These are phyloP conservation scores for Salpingus planirostris DNA, from an alignment of 2,888 invertebrate genomes.

Conservation along the genomic window DNA sequence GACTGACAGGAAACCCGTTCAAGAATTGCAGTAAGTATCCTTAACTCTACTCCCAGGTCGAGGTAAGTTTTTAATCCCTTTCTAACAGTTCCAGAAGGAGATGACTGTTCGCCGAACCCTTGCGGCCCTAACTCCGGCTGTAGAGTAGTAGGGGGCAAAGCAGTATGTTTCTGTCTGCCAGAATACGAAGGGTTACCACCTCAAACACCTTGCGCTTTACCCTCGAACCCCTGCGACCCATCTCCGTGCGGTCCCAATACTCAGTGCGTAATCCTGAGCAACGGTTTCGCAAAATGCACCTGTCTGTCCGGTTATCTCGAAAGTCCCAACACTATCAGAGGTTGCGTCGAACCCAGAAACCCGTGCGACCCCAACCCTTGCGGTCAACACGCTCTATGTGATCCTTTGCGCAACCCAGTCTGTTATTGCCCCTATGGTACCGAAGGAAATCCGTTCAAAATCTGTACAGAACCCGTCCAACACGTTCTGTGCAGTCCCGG, in stretches of 20 bases:
- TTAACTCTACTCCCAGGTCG: neutral
- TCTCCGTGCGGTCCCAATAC: constrained; percentile 86
- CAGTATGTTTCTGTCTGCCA: constrained; percentile 80
- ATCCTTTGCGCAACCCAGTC: constrained; percentile 66
- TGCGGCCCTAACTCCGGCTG: constrained; percentile 81
- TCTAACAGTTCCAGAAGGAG: constrained; percentile 74
- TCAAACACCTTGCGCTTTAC: constrained; percentile 57
- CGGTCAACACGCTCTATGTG: constrained; percentile 69
- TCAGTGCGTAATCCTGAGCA: constrained; percentile 66
- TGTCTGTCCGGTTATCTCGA: constrained; percentile 75
- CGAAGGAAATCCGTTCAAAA: constrained; percentile 74
- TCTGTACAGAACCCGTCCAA: constrained; percentile 54
- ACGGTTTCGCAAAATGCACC: constrained; percentile 81
- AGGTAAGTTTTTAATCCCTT: constrained; percentile 3
- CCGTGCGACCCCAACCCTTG: constrained; percentile 79
- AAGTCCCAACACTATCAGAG: constrained; percentile 80
- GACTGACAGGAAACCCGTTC: constrained; percentile 84
- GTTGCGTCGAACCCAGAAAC: constrained; percentile 70
- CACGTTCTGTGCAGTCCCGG: constrained; percentile 66
- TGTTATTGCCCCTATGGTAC: constrained; percentile 81
- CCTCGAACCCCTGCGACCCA: constrained; percentile 71
- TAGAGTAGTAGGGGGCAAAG: constrained; percentile 61
- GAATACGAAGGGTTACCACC: constrained; percentile 84
- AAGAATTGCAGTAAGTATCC: constrained; percentile 78
- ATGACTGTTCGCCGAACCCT: constrained; percentile 71